phyloP scores from a whole-genome alignment of 2,797 vertebrate species.

The Danio aesculapii region DNA sequence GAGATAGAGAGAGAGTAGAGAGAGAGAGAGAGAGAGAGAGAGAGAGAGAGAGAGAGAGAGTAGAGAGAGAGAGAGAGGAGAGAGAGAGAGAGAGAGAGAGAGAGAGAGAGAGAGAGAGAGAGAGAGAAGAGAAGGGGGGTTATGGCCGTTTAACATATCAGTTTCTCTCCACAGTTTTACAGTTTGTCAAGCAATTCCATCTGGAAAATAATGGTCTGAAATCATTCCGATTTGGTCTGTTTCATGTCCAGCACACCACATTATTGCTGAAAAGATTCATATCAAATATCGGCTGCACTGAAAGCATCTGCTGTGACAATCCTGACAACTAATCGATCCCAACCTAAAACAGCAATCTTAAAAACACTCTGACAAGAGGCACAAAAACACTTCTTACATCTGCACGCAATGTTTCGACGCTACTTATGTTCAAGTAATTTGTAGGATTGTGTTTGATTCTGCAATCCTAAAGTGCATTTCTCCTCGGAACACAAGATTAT shows the following conservation, averaged over 20 bases:
- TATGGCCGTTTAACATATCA: too few relatives aligned
- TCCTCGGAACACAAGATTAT: neutral
- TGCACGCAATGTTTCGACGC: neutral
- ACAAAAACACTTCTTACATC: neutral
- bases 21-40: too few relatives aligned
- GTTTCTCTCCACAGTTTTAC: neutral
- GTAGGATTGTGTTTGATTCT: neutral
- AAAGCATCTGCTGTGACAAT: constrained; percentile 7
- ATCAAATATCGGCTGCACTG: neutral
- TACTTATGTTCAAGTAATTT: neutral
- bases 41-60: too few relatives aligned
- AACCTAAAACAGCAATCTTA: neutral
- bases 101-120: too few relatives aligned
- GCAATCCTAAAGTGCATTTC: neutral
- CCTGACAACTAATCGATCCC: constrained; percentile 30
- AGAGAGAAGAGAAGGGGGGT: too few relatives aligned
- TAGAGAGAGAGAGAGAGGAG: too few relatives aligned
- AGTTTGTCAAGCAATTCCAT: neutral
- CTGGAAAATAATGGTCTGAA: neutral
- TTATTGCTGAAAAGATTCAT: constrained; percentile 2
- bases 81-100: too few relatives aligned
- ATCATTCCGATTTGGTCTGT: constrained; percentile 12
- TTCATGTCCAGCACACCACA: neutral
- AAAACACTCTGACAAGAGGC: neutral
- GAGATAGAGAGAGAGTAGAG: too few relatives aligned